Conservation (phyloP, 2,113 vertebrate genomes). For the Microcebus jonahi region DNA sequence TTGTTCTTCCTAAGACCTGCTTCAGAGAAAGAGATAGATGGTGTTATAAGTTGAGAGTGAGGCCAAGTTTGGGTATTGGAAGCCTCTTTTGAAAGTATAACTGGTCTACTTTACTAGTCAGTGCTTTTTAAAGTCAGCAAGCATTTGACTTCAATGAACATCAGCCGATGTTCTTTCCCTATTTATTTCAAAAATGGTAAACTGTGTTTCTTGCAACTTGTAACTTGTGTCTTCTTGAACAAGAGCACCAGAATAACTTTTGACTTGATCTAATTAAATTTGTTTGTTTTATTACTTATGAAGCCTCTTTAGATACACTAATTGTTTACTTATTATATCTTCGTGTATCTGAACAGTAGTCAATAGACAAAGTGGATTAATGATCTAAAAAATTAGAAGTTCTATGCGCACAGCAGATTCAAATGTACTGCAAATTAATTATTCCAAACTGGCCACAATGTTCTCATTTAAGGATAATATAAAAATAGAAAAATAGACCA, state of each 20-base stretch:
- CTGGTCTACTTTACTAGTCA: neutral
- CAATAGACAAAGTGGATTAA: neutral
- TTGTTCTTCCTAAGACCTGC: neutral
- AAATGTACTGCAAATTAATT: neutral
- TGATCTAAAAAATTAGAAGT: neutral
- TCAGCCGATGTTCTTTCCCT: neutral
- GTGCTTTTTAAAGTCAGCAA: neutral
- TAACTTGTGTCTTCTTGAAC: neutral
- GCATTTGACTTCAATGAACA: neutral
- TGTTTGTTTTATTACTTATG: conserved; percentile 28
- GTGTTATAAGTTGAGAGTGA: neutral
- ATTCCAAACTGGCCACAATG: neutral
- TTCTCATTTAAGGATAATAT: neutral
- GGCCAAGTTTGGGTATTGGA: neutral
- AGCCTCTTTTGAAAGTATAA: neutral
- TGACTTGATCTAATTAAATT: neutral
- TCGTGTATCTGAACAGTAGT: neutral
- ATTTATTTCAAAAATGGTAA: neutral
- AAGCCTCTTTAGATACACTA: neutral
- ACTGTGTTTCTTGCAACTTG: neutral
- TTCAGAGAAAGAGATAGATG: neutral
- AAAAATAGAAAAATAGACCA: neutral
- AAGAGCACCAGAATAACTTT: neutral
- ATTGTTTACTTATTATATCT: neutral
- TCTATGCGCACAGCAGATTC: neutral